Conservation (phyloP, 2,113 vertebrate genomes). For the Hassar affinis region DNA sequence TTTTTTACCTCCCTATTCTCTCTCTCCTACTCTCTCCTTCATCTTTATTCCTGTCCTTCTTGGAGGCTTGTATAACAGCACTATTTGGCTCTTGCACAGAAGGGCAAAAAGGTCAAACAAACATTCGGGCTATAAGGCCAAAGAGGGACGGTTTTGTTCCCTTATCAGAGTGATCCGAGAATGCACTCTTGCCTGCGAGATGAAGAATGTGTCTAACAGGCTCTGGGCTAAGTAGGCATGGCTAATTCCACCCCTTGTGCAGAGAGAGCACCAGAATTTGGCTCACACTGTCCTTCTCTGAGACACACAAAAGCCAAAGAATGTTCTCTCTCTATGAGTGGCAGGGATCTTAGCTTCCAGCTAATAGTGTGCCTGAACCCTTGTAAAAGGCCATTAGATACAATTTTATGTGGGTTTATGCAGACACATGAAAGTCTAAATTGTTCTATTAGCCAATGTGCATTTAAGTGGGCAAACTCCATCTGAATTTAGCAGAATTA, state of each 20-base stretch:
- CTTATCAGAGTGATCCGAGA: conserved; percentile 42
- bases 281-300: background rate
- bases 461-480: conserved; percentile 2
- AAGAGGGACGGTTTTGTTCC: conserved; percentile 39
- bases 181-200: conserved; percentile 1
- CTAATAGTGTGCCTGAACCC: background rate
- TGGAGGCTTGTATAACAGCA: conserved; percentile 28
- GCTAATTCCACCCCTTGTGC: background rate
- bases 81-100: conserved; percentile 20
- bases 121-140: conserved; percentile 20
- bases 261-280: conserved; percentile 5
- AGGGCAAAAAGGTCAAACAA: conserved; percentile 26
- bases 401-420: background rate
- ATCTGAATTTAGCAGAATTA: background rate
- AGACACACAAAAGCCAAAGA: conserved; percentile 26
- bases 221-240: background rate
- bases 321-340: background rate
- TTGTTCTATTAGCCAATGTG: background rate
- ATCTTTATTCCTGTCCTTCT: background rate
- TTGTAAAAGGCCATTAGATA: background rate
- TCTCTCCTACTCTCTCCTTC: background rate
- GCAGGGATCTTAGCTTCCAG: conserved; percentile 6
- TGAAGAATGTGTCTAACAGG: conserved; percentile 34
- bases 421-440: background rate
- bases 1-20: background rate